A percentile compares a stretch with the other conserved stretches of the same genome.
Conservation (phyloP, 2,113 vertebrate species). For the Himantopus leucocephalus region DNA sequence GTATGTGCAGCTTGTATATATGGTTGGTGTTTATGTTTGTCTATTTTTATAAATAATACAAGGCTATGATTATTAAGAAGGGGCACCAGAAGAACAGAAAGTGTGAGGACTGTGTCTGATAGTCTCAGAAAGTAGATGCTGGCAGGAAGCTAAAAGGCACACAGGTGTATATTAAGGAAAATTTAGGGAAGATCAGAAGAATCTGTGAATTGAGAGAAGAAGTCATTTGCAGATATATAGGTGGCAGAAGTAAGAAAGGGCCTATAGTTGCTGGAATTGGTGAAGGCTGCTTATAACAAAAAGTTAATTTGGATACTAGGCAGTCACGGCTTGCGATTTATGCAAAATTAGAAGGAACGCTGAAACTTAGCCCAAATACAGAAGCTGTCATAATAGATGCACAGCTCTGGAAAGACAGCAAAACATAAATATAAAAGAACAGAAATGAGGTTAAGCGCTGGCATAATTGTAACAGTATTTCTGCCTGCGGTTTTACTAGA, state of each 20-base stretch:
- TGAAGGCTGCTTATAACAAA: background rate
- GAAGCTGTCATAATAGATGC: background rate
- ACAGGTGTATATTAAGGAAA: background rate
- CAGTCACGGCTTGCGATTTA: background rate
- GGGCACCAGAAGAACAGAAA: background rate
- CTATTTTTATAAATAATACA: background rate
- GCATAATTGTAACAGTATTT: background rate
- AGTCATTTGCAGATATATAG: background rate
- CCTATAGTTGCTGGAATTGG: background rate
- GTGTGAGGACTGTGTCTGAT: background rate
- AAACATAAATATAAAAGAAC: background rate
- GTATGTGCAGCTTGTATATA: background rate
- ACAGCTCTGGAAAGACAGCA: background rate
- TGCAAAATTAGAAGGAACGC: background rate
- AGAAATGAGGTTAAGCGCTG: background rate
- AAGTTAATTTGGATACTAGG: background rate
- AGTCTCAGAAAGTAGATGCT: background rate
- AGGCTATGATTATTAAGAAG: background rate
- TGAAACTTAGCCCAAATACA: background rate
- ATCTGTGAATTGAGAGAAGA: background rate
- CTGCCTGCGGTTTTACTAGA: constrained; percentile 44
- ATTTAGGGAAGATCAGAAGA: background rate
- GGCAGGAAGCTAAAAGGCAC: background rate
- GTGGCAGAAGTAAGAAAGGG: background rate
- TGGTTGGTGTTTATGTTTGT: background rate